phyloP scores from a whole-genome alignment of 2,797 vertebrate genomes.

The Lindbergichthys nudifrons region DNA sequence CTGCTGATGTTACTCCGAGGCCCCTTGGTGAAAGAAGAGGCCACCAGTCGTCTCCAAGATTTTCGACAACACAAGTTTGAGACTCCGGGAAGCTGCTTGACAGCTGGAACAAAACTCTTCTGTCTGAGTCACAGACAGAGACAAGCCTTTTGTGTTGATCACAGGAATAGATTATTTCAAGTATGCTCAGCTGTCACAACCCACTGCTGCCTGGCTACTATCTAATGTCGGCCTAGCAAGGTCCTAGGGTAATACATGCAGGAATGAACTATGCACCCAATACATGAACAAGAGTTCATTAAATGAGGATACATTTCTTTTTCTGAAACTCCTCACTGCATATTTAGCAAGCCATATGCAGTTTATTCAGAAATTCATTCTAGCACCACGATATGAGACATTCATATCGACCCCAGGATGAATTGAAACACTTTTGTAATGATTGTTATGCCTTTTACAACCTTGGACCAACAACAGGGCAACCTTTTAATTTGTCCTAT shows the following conservation, averaged over 20 bases:
- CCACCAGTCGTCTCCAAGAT: slow-evolving; percentile 27
- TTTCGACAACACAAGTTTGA: slow-evolving; percentile 30
- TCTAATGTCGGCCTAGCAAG: neutral
- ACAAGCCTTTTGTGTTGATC: slow-evolving; percentile 43
- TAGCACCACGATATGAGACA: too few species aligned
- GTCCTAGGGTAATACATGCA: slow-evolving; percentile 8
- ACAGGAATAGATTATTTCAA: slow-evolving; percentile 33
- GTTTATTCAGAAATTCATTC: neutral
- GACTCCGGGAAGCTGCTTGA: slow-evolving; percentile 30
- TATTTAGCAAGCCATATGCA: neutral
- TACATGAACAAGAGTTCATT: too few species aligned
- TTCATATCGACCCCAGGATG: neutral
- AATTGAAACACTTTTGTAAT: neutral
- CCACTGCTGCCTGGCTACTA: neutral
- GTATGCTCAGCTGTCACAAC: slow-evolving; percentile 16
- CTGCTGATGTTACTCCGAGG: slow-evolving; percentile 15
- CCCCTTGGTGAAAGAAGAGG: slow-evolving; percentile 18
- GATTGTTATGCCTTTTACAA: too few species aligned
- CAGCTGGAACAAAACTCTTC: slow-evolving; percentile 37
- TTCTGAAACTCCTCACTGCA: too few species aligned
- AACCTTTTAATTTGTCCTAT: too few species aligned
- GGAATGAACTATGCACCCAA: neutral
- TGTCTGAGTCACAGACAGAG: slow-evolving; percentile 8
- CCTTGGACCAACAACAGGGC: too few species aligned
- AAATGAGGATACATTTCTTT: too few species aligned